Evolutionary conservation across 64 coral and sea anemone genomes (phyloP).

Genomic region (Trachythela sp.): DNA sequence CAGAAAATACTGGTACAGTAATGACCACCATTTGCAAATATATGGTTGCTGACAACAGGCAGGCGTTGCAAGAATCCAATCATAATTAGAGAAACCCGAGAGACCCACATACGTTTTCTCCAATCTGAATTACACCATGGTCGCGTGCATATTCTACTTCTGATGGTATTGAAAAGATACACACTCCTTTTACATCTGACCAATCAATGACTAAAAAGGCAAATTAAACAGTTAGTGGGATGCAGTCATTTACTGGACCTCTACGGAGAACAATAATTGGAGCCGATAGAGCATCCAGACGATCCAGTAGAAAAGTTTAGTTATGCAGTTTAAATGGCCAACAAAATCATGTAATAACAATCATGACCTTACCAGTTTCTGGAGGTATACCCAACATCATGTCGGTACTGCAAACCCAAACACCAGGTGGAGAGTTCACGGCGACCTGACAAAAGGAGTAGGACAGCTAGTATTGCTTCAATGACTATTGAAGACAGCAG

Average conservation of each 20-base stretch:
- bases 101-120: constrained; percentile 34
- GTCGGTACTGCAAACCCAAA: constrained; percentile 92
- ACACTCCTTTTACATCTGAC: constrained; percentile 54
- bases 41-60: no score
- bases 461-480: not conserved
- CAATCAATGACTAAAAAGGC: constrained; percentile 63
- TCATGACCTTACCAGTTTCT: constrained; percentile 25
- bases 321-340: no score
- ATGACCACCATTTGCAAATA: not conserved
- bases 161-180: constrained; percentile 56
- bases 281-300: no score
- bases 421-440: constrained; percentile 45
- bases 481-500: no score
- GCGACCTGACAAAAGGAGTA: constrained; percentile 21
- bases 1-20: not conserved
- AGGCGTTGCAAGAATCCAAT: no score
- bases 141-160: constrained; percentile 42
- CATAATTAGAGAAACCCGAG: not conserved
- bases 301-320: no score
- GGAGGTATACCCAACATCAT: constrained; percentile 64
- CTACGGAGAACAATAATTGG: no score
- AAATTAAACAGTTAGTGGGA: not conserved
- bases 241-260: no score
- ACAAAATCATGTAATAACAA: no score
- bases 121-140: constrained; percentile 71